Conservation (phyloP, 2,797 vertebrate species). For the Sorex maritimensis region DNA sequence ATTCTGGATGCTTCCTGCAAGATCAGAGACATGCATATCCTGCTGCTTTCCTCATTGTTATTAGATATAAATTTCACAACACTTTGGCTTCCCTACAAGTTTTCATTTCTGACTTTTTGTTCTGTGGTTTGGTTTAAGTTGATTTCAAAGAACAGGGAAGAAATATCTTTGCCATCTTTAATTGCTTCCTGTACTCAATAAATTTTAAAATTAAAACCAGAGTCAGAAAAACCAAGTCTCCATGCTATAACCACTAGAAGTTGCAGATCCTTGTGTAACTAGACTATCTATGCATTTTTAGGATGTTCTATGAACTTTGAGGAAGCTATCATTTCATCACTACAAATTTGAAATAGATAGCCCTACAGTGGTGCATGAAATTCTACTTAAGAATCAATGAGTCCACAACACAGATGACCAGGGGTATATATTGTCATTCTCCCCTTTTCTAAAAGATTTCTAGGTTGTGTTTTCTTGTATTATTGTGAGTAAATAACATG, state of each 20-base stretch:
- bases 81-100: background rate
- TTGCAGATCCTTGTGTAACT: background rate
- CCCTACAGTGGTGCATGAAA: background rate
- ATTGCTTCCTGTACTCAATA: constrained; percentile 16
- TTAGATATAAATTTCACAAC: constrained; percentile 9
- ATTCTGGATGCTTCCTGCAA: background rate
- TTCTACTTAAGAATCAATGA: constrained; percentile 19
- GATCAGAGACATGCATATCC: background rate
- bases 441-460: constrained; percentile 58
- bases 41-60: constrained; percentile 22
- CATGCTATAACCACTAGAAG: background rate
- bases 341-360: background rate
- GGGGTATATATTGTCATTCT: constrained; percentile 47
- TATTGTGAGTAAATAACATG: constrained; percentile 66
- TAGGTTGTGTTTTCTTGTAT: constrained; percentile 34
- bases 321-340: background rate
- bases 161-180: constrained; percentile 52
- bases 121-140: constrained; percentile 63
- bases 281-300: constrained; percentile 18
- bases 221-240: constrained; percentile 51
- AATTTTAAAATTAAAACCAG: constrained; percentile 58
- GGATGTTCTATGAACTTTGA: constrained; percentile 14
- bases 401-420: constrained; percentile 35
- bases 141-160: constrained; percentile 40
- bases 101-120: constrained; percentile 66